Conservation (phyloP, 2,797 vertebrate genomes). For the Buceros bicornis region DNA sequence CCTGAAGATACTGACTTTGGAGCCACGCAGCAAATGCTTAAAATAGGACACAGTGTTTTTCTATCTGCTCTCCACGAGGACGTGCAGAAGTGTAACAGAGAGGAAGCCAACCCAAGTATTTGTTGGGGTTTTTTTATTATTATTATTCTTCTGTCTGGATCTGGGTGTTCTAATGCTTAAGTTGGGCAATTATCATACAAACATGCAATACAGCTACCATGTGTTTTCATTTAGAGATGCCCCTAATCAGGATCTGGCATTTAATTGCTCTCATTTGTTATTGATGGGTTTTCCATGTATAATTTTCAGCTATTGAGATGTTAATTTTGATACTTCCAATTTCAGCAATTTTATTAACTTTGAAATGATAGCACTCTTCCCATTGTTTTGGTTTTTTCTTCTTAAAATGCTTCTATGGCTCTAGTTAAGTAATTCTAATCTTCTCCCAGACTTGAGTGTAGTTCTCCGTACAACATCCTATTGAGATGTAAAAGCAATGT, state of each 20-base stretch:
- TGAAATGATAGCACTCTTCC: neutral
- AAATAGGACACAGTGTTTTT: neutral
- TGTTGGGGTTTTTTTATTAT: neutral
- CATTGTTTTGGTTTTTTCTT: fast-evolving
- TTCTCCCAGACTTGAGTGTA: neutral
- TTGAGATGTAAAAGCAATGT: neutral
- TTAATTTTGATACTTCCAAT: neutral
- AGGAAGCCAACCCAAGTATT: neutral
- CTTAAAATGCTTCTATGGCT: neutral
- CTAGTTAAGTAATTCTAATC: neutral
- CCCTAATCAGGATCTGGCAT: neutral
- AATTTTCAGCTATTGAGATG: neutral
- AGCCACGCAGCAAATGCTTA: neutral
- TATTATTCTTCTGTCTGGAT: neutral
- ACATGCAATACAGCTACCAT: neutral
- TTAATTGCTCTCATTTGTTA: neutral
- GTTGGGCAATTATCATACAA: neutral
- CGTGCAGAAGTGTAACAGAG: neutral
- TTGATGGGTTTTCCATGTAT: neutral
- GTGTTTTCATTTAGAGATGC: neutral
- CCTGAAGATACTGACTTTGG: neutral
- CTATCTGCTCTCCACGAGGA: neutral
- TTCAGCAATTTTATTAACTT: neutral
- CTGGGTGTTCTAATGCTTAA: neutral
- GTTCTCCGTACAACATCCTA: neutral